A percentile compares a stretch with the other conserved stretches of the same genome.
Conservation (phyloP, 2,113 vertebrate species). For the Cranoglanis bouderius region DNA sequence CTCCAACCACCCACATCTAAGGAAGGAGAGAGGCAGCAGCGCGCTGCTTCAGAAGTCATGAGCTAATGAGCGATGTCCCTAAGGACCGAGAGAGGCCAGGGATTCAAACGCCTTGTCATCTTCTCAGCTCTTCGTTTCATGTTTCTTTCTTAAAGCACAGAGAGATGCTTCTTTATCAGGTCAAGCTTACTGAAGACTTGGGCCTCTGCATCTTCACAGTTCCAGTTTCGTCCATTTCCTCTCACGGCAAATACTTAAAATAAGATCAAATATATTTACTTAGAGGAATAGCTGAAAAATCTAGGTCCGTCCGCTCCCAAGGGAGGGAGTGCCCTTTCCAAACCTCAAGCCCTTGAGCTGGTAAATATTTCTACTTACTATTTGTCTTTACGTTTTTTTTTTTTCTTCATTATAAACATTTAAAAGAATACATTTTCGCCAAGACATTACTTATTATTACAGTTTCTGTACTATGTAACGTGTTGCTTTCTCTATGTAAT, state of each 20-base stretch:
- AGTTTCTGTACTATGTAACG: neutral
- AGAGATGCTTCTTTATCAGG: neutral
- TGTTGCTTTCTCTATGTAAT: constrained; percentile 32
- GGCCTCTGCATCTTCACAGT: neutral
- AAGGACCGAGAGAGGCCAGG: constrained; percentile 30
- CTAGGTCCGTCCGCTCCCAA: constrained; percentile 5
- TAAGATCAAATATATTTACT: constrained; percentile 41
- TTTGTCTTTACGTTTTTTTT: neutral
- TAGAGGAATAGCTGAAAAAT: constrained; percentile 41
- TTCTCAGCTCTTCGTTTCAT: constrained; percentile 33
- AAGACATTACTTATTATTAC: neutral
- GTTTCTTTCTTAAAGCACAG: constrained; percentile 32
- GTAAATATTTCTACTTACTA: constrained; percentile 27
- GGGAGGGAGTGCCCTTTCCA: constrained; percentile 12
- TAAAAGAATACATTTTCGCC: neutral
- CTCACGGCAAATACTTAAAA: constrained; percentile 34
- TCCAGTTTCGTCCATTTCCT: constrained; percentile 19
- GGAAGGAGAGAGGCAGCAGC: constrained; percentile 15
- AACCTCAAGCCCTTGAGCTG: constrained; percentile 1
- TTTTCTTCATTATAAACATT: neutral
- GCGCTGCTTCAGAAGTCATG: constrained; percentile 40
- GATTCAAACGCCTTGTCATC: constrained; percentile 46
- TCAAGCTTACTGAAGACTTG: neutral
- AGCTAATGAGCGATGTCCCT: constrained; percentile 48
- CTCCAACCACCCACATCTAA: constrained; percentile 44